phyloP scores from a whole-genome alignment of 2,113 vertebrate species.

The Grammomys dolichurus region DNA sequence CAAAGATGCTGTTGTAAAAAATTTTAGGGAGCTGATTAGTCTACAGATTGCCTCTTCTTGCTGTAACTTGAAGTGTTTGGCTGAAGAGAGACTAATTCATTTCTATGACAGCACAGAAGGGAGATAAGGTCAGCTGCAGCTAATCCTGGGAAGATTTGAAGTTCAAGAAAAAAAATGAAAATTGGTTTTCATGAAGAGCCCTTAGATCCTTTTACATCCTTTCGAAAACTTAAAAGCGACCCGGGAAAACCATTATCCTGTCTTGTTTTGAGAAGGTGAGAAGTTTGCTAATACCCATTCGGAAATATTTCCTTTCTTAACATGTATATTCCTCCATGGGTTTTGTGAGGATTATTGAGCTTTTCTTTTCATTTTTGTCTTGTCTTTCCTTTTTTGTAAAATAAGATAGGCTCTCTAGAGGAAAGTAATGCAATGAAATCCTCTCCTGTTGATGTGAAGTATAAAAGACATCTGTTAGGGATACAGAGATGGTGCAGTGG shows the following conservation, averaged over 20 bases:
- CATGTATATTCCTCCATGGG: constrained; percentile 39
- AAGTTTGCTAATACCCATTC: constrained; percentile 67
- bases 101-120: constrained; percentile 46
- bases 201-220: constrained; percentile 61
- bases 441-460: constrained; percentile 57
- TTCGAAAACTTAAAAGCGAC: constrained; percentile 43
- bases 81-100: constrained; percentile 49
- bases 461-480: constrained; percentile 30
- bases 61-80: constrained; percentile 31
- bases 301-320: constrained; percentile 71
- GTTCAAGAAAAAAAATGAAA: constrained; percentile 70
- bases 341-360: constrained; percentile 69
- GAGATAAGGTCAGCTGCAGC: constrained; percentile 65
- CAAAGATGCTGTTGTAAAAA: constrained; percentile 30
- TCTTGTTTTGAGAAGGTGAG: constrained; percentile 53
- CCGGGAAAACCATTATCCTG: constrained; percentile 62
- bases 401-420: constrained; percentile 38
- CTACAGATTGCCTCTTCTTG: not conserved
- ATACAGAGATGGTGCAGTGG: not conserved
- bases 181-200: constrained; percentile 57
- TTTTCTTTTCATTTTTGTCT: constrained; percentile 61
- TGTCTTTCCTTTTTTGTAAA: constrained; percentile 49
- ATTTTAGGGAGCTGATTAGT: not conserved
- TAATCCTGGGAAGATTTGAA: constrained; percentile 67
- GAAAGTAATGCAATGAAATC: constrained; percentile 66